A percentile compares a stretch with the other conserved stretches of the same genome.
These are phyloP conservation scores for Tympanoctomys barrerae DNA, from an alignment of 2,797 vertebrate genomes.

Conservation along the genomic window DNA sequence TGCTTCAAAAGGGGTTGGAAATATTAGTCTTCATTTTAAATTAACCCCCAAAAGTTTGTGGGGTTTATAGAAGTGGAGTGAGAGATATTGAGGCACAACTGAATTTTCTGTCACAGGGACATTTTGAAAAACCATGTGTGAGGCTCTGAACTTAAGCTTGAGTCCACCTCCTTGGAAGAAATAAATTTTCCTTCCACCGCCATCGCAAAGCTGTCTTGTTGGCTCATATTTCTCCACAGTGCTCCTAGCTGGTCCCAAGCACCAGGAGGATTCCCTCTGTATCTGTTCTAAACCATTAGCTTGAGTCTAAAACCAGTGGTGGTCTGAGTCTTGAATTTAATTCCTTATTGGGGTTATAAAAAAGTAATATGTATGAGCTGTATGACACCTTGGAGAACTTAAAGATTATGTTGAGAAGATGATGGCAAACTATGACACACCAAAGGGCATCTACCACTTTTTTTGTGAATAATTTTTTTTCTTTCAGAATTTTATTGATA, in stretches of 20 bases:
- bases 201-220: background rate
- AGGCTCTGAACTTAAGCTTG: background rate
- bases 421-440: background rate
- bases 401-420: background rate
- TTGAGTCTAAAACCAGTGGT: background rate
- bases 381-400: background rate
- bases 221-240: background rate
- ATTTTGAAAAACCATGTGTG: background rate
- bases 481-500: too few relatives aligned
- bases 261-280: too few relatives aligned
- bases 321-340: background rate
- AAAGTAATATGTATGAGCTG: background rate
- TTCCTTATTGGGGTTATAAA: too few relatives aligned
- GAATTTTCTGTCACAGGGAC: background rate
- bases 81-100: background rate
- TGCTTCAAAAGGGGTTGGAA: background rate
- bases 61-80: background rate
- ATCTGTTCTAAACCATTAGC: background rate
- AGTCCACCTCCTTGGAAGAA: background rate
- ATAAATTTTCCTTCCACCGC: background rate
- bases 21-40: background rate
- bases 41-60: background rate
- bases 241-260: background rate
- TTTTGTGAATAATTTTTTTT: background rate
- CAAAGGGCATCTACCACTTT: background rate